Base-by-base conservation (phyloP, 2,888 invertebrate genomes). In the Cosmia pyralina region DNA sequence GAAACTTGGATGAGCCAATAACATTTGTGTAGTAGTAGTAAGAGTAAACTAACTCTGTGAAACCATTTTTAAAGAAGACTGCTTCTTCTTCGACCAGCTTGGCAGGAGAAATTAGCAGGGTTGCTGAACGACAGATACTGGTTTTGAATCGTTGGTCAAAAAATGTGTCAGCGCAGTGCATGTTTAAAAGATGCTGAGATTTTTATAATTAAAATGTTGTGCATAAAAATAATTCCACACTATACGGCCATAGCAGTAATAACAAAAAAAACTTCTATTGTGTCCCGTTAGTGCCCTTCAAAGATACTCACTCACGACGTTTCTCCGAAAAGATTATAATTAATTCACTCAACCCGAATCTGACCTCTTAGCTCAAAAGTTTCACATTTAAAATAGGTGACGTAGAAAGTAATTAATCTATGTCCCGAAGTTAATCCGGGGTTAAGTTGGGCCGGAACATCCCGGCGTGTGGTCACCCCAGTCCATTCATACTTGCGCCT, bases 391-490 rank as follows among this genome's bases (percentile, higher is more conserved):
- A 82, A 84, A 79, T 81, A 77, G 77, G 76, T 78, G 70, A 79
- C 77, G 79, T 80, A 75, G 68, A 82, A 72, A 75, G 84, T 79
- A 77, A 90, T 91, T 87, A 87, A 90, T 90, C 89, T 88, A 79
- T 71, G 86, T 83, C 81, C 64, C 69, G 50, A 81, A 81, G 80
- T 85, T 87, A 89, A 90, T 87, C 87, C 84, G 69, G 81, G 83
- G 55, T 81, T 85, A 84, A 86, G 83, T 79, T 74, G 62, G 64
- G 68, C 75, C 81, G 85, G 82, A 72, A 73, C 69, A 80, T 81
- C 66, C 82, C 79, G 58, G 17, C 66, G 75, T 66, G 78, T 84
- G 89, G 90, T 85, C 82, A 72, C 77, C 79, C 84, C 82, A 79
- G 75, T 69, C 84, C 84, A 87, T 89, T 86, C 86, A 87, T 86